A percentile compares a stretch with the other conserved stretches of the same genome.
Evolutionary conservation across 2,888 invertebrate species (phyloP).

Genomic region (Tipula lateralis): DNA sequence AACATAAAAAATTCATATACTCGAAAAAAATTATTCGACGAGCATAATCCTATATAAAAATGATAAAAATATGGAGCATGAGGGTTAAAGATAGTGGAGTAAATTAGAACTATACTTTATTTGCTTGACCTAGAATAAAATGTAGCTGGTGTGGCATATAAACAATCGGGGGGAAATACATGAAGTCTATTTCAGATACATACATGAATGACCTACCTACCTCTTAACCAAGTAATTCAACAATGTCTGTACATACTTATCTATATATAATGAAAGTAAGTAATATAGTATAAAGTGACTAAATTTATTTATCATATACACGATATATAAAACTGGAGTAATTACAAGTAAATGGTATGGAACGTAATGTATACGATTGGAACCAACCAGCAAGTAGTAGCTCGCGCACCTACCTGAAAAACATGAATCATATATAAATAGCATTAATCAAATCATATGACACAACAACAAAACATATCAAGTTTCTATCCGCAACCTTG

Average conservation of each 20-base stretch:
- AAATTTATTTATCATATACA: neutral
- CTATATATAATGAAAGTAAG: neutral
- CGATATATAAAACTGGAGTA: neutral
- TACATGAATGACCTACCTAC: neutral
- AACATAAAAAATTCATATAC: neutral
- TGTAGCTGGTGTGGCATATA: neutral
- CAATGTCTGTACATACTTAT: too few relatives aligned
- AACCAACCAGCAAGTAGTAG: neutral
- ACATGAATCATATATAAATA: neutral
- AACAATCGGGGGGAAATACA: neutral
- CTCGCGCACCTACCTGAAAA: neutral
- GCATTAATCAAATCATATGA: neutral
- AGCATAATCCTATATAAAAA: constrained; percentile 6
- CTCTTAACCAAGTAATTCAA: neutral
- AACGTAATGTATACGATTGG: neutral
- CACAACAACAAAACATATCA: neutral
- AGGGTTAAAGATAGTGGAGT: neutral
- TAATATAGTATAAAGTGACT: neutral
- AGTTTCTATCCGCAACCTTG: neutral
- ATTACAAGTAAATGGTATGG: neutral
- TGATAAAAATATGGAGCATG: neutral
- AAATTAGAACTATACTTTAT: neutral
- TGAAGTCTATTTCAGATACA: neutral
- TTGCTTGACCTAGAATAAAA: neutral
- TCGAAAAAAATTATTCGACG: neutral